Conservation (phyloP, 2,797 vertebrate species). For the Takifugu rubripes region DNA sequence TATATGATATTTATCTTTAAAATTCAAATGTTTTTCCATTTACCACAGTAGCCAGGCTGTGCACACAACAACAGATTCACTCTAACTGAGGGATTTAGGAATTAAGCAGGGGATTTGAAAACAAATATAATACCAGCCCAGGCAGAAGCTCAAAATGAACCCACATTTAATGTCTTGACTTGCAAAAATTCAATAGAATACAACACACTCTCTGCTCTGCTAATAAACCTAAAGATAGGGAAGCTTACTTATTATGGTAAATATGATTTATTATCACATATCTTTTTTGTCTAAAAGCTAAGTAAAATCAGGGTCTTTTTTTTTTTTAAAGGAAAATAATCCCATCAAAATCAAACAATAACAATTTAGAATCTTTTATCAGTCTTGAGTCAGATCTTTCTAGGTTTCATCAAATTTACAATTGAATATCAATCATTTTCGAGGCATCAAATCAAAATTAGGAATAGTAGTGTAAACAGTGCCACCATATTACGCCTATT, state of each 20-base stretch:
- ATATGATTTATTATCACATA: no score
- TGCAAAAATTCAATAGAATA: slow-evolving; percentile 27
- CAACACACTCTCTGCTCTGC: slow-evolving; percentile 30
- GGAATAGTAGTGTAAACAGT: no score
- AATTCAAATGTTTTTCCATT: slow-evolving; percentile 58
- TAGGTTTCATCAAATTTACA: no score
- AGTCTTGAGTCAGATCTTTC: no score
- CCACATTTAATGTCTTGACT: slow-evolving; percentile 42
- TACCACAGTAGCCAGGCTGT: slow-evolving; percentile 54
- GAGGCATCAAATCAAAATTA: no score
- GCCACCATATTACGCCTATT: no score
- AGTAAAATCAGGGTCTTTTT: no score
- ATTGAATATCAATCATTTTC: no score
- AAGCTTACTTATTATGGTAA: background rate
- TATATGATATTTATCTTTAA: slow-evolving; percentile 61
- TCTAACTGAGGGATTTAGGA: slow-evolving; percentile 65
- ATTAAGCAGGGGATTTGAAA: slow-evolving; percentile 65
- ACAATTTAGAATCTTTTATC: no score
- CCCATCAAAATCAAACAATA: no score
- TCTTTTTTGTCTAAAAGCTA: no score
- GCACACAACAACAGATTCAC: slow-evolving; percentile 57
- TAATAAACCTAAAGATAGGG: slow-evolving; percentile 18
- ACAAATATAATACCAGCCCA: slow-evolving; percentile 65
- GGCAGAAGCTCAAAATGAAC: slow-evolving; percentile 57
- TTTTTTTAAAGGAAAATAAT: no score